phyloP scores from a whole-genome alignment of 2,113 vertebrate species.

The Circaetus cinerascens region DNA sequence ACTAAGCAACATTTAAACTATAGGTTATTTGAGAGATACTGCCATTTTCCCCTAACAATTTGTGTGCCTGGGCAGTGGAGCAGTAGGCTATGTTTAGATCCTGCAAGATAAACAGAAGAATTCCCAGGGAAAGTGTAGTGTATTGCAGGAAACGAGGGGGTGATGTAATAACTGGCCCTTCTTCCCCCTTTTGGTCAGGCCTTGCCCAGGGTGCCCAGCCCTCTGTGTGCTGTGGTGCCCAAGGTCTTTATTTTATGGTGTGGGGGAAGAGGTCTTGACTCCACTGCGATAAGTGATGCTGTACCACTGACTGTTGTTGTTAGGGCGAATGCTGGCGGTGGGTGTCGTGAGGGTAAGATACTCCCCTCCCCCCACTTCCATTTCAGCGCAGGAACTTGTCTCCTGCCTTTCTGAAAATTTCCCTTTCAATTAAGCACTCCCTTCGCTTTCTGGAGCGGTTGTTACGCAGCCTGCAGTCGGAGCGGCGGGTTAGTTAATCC shows the following conservation, averaged over 20 bases:
- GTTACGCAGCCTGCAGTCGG: not conserved
- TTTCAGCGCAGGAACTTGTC: not conserved
- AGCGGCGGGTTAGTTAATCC: not conserved
- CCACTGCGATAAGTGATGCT: not conserved
- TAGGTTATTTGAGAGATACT: fast-evolving
- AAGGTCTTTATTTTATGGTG: fast-evolving
- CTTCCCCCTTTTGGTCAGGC: not conserved
- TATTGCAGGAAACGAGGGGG: not conserved
- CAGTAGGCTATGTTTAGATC: fast-evolving
- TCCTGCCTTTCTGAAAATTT: not conserved
- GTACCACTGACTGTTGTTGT: fast-evolving
- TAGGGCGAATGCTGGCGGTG: not conserved
- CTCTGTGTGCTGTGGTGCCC: fast-evolving
- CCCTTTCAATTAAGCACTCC: not conserved
- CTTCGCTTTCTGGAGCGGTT: not conserved
- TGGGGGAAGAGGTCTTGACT: not conserved
- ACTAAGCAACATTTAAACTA: fast-evolving
- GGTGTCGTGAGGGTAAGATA: fast-evolving
- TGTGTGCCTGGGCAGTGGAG: fast-evolving
- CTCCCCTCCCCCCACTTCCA: no score
- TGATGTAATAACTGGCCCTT: not conserved
- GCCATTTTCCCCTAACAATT: fast-evolving
- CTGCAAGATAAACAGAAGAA: not conserved
- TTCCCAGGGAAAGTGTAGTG: not conserved
- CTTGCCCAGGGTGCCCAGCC: fast-evolving